A percentile compares a stretch with the other conserved stretches of the same genome.
Evolutionary conservation across 1,140 invertebrate species (phyloP).

Genomic region (Vanessa tameamea): DNA sequence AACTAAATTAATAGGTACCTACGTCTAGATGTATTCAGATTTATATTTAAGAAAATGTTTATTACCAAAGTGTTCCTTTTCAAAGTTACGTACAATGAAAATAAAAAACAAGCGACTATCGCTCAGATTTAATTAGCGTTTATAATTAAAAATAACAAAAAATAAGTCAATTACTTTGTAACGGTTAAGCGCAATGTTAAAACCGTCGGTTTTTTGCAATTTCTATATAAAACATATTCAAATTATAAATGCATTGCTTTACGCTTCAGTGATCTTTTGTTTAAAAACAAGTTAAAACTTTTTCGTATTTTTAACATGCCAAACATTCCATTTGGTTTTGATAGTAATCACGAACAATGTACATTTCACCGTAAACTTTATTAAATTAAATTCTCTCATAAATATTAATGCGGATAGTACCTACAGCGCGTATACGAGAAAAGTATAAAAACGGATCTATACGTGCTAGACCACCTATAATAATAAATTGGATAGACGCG

Average conservation of each 20-base stretch:
- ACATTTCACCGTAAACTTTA: slow-evolving; percentile 16
- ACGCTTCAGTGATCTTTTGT: slow-evolving; percentile 29
- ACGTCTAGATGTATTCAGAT: neutral
- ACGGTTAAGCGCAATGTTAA: slow-evolving; percentile 32
- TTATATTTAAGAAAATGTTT: neutral
- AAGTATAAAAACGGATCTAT: slow-evolving; percentile 29
- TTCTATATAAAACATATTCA: slow-evolving; percentile 42
- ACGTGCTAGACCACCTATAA: slow-evolving; percentile 56
- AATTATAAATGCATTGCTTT: slow-evolving; percentile 46
- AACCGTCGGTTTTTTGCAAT: slow-evolving; percentile 32
- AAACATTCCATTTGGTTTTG: neutral
- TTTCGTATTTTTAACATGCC: slow-evolving; percentile 1
- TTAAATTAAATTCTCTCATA: slow-evolving; percentile 8
- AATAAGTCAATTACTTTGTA: slow-evolving; percentile 38
- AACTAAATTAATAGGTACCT: too few species aligned
- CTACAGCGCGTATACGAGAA: slow-evolving; percentile 5
- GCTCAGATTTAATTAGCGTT: slow-evolving; percentile 33
- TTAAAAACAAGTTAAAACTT: slow-evolving; percentile 23
- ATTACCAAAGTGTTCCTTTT: slow-evolving; percentile 1
- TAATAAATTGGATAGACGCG: slow-evolving; percentile 62
- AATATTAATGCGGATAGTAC: slow-evolving; percentile 21
- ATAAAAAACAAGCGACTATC: slow-evolving; percentile 13
- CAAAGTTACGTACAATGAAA: neutral
- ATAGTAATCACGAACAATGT: neutral
- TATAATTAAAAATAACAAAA: slow-evolving; percentile 36